These are phyloP conservation scores for Seira musarum DNA, from an alignment of 2,888 invertebrate species.

Conservation along the genomic window DNA sequence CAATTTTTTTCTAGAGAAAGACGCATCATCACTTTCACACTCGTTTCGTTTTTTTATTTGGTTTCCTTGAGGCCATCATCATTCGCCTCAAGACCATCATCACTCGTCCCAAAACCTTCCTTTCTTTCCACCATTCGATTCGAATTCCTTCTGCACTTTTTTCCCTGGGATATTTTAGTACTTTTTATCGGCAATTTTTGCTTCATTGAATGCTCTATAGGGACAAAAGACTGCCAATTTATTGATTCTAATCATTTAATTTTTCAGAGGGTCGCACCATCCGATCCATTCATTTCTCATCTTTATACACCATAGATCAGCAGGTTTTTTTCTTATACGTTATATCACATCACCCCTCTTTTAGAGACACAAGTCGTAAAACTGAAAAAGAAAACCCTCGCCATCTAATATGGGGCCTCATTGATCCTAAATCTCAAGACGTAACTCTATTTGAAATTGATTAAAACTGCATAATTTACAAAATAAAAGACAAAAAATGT, in stretches of 20 bases:
- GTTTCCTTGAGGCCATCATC: constrained; percentile 32
- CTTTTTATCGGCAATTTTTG: constrained; percentile 69
- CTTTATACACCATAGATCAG: not conserved
- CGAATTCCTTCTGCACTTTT: not conserved
- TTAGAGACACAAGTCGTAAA: no score
- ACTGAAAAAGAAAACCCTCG: no score
- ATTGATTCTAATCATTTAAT: constrained; percentile 70
- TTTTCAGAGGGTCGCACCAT: constrained; percentile 69
- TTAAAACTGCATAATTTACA: no score
- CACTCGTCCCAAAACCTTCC: constrained; percentile 28
- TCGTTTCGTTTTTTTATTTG: constrained; percentile 5
- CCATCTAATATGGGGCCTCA: no score
- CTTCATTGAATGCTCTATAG: constrained; percentile 69
- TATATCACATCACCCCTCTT: no score
- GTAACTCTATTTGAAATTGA: no score
- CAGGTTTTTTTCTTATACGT: not conserved
- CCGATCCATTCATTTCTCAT: not conserved
- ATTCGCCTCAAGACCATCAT: constrained; percentile 22
- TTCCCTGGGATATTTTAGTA: constrained; percentile 23
- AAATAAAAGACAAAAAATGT: no score
- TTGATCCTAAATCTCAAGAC: no score
- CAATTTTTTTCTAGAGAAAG: not conserved
- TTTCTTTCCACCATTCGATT: constrained; percentile 24
- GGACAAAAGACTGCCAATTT: constrained; percentile 70
- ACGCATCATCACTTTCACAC: constrained; percentile 1